phyloP scores from a whole-genome alignment of 2,888 invertebrate species.

The Plemyria rubiginata region DNA sequence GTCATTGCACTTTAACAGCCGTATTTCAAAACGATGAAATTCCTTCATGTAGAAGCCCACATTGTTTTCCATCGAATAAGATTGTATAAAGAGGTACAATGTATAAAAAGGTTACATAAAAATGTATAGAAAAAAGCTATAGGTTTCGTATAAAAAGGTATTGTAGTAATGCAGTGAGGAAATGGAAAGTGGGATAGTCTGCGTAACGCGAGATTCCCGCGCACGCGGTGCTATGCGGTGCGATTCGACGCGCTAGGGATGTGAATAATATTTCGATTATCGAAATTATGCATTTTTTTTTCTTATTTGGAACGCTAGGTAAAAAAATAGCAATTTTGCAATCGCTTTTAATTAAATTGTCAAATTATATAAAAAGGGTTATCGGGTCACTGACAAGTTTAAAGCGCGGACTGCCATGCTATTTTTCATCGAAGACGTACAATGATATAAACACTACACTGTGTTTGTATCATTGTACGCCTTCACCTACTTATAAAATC shows the following conservation, averaged over 20 bases:
- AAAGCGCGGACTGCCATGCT: too few relatives aligned
- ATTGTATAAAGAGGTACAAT: conserved; percentile 25
- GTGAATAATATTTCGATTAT: conserved; percentile 33
- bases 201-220: conserved; percentile 76
- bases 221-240: conserved; percentile 71
- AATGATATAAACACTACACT: too few relatives aligned
- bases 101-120: conserved; percentile 14
- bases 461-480: too few relatives aligned
- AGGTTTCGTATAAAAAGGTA: conserved; percentile 54
- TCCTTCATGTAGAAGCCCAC: conserved; percentile 24
- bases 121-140: conserved; percentile 19
- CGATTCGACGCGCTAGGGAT: conserved; percentile 62
- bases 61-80: conserved; percentile 30
- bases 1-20: neutral
- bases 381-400: too few relatives aligned
- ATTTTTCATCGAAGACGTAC: too few relatives aligned
- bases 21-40: conserved; percentile 32
- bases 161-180: conserved; percentile 70
- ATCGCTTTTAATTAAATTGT: too few relatives aligned
- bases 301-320: too few relatives aligned
- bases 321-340: too few relatives aligned
- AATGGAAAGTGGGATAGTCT: conserved; percentile 74
- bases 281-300: too few relatives aligned
- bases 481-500: too few relatives aligned
- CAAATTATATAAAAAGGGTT: too few relatives aligned